phyloP scores from a whole-genome alignment of 2,888 invertebrate species.

The Eumerus sabulonum region DNA sequence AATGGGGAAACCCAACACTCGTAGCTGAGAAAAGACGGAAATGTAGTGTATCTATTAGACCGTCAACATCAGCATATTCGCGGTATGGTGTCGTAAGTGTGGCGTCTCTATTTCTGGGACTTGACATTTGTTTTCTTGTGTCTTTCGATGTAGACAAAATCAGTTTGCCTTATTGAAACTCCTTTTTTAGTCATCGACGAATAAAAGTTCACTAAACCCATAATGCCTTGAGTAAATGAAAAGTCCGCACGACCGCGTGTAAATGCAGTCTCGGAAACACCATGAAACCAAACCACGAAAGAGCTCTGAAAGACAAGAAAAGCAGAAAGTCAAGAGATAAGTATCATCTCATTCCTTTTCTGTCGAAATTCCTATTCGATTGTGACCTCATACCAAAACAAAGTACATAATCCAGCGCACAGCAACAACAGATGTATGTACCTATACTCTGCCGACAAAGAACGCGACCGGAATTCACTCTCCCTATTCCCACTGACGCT shows the following conservation, averaged over 20 bases:
- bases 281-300: constrained; percentile 1
- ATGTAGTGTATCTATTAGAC: too few species aligned
- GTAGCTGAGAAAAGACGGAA: too few species aligned
- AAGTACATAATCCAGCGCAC: constrained; percentile 12
- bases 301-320: background rate
- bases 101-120: too few species aligned
- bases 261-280: background rate
- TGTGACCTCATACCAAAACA: constrained; percentile 21
- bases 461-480: constrained; percentile 37
- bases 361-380: constrained; percentile 34
- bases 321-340: constrained; percentile 33
- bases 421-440: background rate
- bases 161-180: background rate
- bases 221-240: background rate
- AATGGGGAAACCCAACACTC: too few species aligned
- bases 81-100: too few species aligned
- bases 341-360: constrained; percentile 29
- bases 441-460: background rate
- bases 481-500: too few species aligned
- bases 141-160: too few species aligned
- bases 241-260: constrained; percentile 1
- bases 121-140: too few species aligned
- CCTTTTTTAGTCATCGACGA: too few species aligned
- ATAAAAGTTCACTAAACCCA: constrained; percentile 1
- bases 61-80: too few species aligned